phyloP scores from a whole-genome alignment of 2,888 invertebrate genomes.

The Tachina fera region DNA sequence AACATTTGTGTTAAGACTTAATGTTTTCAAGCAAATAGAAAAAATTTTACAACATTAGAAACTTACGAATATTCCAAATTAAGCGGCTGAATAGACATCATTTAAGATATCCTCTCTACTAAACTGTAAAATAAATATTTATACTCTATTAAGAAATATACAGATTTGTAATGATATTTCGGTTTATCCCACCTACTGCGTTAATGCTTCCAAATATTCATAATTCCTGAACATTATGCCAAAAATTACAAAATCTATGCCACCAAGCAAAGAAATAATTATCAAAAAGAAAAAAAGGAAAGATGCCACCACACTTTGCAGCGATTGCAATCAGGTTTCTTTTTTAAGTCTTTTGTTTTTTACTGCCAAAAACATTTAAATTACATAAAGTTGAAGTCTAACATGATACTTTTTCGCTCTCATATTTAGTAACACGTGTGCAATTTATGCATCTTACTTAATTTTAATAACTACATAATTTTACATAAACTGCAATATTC shows the following conservation, averaged over 20 bases:
- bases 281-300: neutral
- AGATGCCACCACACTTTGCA: neutral
- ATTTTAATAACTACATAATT: conserved; percentile 26
- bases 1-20: too few relatives aligned
- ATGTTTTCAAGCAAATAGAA: neutral
- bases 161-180: neutral
- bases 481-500: conserved; percentile 21
- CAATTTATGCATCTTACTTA: conserved; percentile 34
- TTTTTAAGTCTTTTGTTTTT: conserved; percentile 58
- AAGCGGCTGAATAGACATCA: neutral
- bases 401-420: neutral
- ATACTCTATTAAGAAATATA: neutral
- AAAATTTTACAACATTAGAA: neutral
- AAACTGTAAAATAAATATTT: conserved; percentile 12
- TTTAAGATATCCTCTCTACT: neutral
- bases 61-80: neutral
- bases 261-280: neutral
- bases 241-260: conserved; percentile 12
- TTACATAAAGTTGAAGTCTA: neutral
- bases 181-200: neutral
- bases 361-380: conserved; percentile 10
- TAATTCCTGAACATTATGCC: neutral
- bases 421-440: conserved; percentile 38
- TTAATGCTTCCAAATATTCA: neutral
- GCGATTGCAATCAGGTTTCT: conserved; percentile 8